phyloP scores from a whole-genome alignment of 1,140 invertebrate genomes.

The Metopolophium dirhodum region DNA sequence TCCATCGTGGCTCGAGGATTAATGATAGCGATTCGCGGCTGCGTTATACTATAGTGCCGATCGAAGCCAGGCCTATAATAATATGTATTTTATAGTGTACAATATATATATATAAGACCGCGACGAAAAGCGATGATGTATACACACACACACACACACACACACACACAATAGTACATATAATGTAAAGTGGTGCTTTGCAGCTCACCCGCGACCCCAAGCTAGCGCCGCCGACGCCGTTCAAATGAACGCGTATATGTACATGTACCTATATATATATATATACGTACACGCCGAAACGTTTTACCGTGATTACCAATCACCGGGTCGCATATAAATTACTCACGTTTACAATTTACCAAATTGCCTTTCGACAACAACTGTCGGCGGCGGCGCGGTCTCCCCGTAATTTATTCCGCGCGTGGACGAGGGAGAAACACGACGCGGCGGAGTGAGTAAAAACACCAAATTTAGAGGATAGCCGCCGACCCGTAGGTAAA shows the following conservation, averaged over 20 bases:
- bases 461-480: not conserved
- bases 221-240: not conserved
- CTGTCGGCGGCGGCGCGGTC: not conserved
- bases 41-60: too few relatives aligned
- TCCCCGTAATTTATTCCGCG: conserved; percentile 39
- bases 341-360: conserved; percentile 49
- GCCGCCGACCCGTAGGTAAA: not conserved
- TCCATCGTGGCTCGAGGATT: too few relatives aligned
- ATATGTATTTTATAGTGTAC: too few relatives aligned
- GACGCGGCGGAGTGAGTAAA: not conserved
- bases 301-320: conserved; percentile 54
- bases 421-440: not conserved
- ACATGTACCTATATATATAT: not conserved
- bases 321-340: conserved; percentile 47
- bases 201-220: not conserved
- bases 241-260: not conserved
- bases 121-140: not conserved
- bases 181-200: not conserved
- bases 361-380: conserved; percentile 54
- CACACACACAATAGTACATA: not conserved
- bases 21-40: too few relatives aligned
- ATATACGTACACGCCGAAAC: conserved; percentile 4
- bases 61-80: too few relatives aligned
- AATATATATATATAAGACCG: not conserved
- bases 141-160: not conserved